Conservation (phyloP, 2,113 vertebrate species). For the Synchiropus splendidus region DNA sequence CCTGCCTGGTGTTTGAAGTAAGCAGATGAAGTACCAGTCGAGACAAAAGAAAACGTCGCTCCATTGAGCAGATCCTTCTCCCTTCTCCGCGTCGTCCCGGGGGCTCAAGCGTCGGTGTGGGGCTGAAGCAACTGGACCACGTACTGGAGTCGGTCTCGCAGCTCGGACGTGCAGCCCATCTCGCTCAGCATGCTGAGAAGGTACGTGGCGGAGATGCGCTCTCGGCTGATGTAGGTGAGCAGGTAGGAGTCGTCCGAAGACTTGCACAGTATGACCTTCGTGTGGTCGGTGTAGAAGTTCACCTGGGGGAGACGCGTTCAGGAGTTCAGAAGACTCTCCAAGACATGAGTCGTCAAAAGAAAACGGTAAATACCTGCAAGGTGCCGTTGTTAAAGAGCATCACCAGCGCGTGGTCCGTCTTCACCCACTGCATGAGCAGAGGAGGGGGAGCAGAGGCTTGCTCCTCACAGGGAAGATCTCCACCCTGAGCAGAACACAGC, state of each 20-base stretch:
- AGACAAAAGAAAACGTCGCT: slow-evolving; percentile 28
- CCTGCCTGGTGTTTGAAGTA: slow-evolving; percentile 32
- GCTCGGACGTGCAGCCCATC: slow-evolving; percentile 82
- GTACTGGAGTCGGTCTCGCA: slow-evolving; percentile 79
- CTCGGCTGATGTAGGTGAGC: slow-evolving; percentile 88
- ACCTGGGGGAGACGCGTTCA: slow-evolving; percentile 69
- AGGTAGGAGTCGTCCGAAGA: slow-evolving; percentile 78
- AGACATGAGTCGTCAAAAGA: neutral
- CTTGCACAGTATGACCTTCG: slow-evolving; percentile 92
- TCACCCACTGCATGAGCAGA: slow-evolving; percentile 93
- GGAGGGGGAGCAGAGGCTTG: slow-evolving; percentile 61
- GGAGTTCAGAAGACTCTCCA: neutral
- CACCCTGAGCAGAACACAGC: slow-evolving; percentile 67
- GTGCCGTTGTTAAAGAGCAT: slow-evolving; percentile 95
- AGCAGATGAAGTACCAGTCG: slow-evolving; percentile 27
- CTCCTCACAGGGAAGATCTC: slow-evolving; percentile 78
- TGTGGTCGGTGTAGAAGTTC: slow-evolving; percentile 96
- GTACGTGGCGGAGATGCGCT: slow-evolving; percentile 84
- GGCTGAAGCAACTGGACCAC: slow-evolving; percentile 85
- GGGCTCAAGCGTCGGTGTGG: slow-evolving; percentile 67
- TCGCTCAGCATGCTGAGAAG: slow-evolving; percentile 77
- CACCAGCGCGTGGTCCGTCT: slow-evolving; percentile 90
- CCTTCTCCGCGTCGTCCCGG: neutral
- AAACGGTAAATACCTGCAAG: slow-evolving; percentile 72
- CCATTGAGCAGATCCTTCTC: slow-evolving; percentile 11